These are phyloP conservation scores for Hydrotaea diabolus DNA, from an alignment of 2,888 invertebrate genomes.

Conservation along the genomic window DNA sequence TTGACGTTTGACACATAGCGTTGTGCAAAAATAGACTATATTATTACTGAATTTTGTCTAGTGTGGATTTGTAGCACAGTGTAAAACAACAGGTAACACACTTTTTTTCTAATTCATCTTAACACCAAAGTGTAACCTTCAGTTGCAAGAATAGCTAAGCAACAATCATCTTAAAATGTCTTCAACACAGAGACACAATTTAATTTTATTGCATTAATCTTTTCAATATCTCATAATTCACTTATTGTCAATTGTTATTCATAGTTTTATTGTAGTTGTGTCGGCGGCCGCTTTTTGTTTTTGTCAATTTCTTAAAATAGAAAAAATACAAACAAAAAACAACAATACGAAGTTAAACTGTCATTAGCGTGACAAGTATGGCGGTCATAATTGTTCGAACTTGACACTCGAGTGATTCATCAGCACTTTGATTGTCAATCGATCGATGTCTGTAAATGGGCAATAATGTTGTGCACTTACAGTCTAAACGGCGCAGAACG, in stretches of 20 bases:
- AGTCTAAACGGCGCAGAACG: not conserved
- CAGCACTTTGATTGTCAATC: constrained; percentile 68
- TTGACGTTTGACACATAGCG: no score
- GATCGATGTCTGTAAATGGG: constrained; percentile 63
- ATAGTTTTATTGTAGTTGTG: constrained; percentile 17
- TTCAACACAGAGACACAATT: not conserved
- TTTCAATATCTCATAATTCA: not conserved
- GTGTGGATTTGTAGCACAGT: no score
- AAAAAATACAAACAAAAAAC: no score
- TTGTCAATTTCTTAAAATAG: constrained; percentile 24
- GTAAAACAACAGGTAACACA: no score
- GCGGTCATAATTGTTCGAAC: constrained; percentile 68
- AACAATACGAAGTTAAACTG: constrained; percentile 52
- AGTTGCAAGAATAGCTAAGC: no score
- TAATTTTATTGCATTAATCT: constrained; percentile 26
- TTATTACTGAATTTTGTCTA: no score
- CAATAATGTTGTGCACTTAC: constrained; percentile 24
- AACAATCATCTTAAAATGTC: not conserved
- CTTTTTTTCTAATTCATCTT: no score
- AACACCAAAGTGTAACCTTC: not conserved
- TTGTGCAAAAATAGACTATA: no score
- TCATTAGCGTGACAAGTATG: constrained; percentile 68
- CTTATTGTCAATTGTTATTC: constrained; percentile 23
- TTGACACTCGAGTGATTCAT: constrained; percentile 70
- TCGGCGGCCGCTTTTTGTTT: not conserved